Base-by-base conservation (phyloP, 2,797 vertebrate genomes). In the Cyprinella venusta region DNA sequence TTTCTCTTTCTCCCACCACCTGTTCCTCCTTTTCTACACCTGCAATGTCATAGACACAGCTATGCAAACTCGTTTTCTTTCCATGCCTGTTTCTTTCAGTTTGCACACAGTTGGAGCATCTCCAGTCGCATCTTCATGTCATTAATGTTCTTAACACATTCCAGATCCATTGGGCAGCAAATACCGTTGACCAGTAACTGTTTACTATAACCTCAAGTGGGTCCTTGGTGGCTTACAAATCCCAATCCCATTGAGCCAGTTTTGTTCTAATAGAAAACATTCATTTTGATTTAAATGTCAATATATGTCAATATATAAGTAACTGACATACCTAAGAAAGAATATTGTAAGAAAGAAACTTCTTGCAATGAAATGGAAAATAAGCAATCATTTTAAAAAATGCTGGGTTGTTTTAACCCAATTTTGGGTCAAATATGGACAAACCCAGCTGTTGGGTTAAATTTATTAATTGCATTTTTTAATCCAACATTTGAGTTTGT, bases 1-100 rank as follows among this genome's bases (percentile, higher is more conserved):
- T 76, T 18, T 42, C 80, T 72, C 84, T 63, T 30, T 79, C 77
- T 80, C 65, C 77, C 82, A 87, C 86, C 91, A 94, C 91, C 90
- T 93, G 92, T 89, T 93, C 87, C 42, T 92, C 84, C 38, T 89
- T 83, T 42, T 72, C 54, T 85, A 85, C 91, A 94, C 91, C 91
- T 93, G 92, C 65, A 88, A 71, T 6, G 76, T 79, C 50, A 84
- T 91, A 90, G 89, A 92, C 84, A 68, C 30, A 48, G 16, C 77
- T 71, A 76, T 86, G 86, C 56, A 87, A 83, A 83, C 33, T 3
- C 10, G 36, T 48, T 79, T 38, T 76, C 8, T 67, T 76, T 86
- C 75, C 61, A 84, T 75, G 68, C 48, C 56, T 48, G 21, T 70
- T 64, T 63, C 68, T 64, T 76, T 74, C 72, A 79, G 79, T 67